phyloP scores from a whole-genome alignment of 2,113 vertebrate genomes.

The Heptranchias perlo region DNA sequence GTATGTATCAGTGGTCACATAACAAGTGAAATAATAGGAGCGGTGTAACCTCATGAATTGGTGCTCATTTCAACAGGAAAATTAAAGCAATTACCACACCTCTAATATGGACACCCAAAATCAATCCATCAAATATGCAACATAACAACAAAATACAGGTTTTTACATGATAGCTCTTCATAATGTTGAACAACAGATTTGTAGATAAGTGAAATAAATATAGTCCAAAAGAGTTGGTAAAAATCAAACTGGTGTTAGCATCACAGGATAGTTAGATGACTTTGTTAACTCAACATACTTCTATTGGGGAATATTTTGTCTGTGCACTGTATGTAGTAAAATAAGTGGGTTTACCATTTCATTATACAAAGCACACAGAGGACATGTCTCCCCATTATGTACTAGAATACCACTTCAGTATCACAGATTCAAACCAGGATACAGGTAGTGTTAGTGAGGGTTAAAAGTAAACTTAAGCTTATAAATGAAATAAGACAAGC shows the following conservation, averaged over 20 bases:
- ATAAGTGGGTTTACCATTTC: not conserved
- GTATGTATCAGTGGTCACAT: too few species aligned
- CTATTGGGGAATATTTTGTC: not conserved
- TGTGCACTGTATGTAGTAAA: not conserved
- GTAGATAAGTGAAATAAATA: not conserved
- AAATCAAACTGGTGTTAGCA: not conserved
- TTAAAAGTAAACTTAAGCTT: not conserved
- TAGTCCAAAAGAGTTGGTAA: too few species aligned
- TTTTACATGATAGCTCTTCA: too few species aligned
- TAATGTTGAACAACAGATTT: not conserved
- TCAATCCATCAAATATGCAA: too few species aligned
- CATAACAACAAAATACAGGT: too few species aligned
- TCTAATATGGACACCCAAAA: too few species aligned
- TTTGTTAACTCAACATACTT: not conserved
- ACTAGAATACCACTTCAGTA: not conserved
- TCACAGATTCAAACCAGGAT: not conserved
- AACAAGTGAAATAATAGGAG: too few species aligned
- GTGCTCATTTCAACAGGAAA: too few species aligned
- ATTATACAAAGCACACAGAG: not conserved
- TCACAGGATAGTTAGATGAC: not conserved
- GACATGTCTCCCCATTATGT: not conserved
- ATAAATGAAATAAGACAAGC: too few species aligned
- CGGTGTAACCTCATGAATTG: too few species aligned
- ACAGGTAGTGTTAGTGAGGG: not conserved
- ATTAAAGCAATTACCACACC: too few species aligned